A percentile compares a stretch with the other conserved stretches of the same genome.
Evolutionary conservation across 2,888 invertebrate species (phyloP).

Genomic region (Phaedon cochleariae): DNA sequence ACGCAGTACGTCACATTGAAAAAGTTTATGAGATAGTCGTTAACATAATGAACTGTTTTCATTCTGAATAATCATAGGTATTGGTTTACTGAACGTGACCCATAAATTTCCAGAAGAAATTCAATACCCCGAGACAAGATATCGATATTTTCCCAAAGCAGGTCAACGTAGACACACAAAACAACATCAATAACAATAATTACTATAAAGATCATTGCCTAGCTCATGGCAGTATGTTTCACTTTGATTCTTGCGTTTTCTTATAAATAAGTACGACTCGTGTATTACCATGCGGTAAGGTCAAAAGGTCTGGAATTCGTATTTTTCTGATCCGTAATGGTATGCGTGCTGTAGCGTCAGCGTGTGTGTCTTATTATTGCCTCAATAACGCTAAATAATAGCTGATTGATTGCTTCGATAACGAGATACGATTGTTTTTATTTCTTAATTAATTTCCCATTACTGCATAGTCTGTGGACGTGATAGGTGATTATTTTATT

Average conservation of each 20-base stretch:
- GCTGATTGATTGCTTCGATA: slow-evolving; percentile 18
- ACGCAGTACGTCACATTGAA: too few relatives aligned
- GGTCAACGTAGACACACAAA: not conserved
- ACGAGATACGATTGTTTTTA: slow-evolving; percentile 23
- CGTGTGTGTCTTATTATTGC: slow-evolving; percentile 28
- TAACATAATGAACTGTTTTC: not conserved
- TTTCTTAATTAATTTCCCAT: slow-evolving; percentile 23
- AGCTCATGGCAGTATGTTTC: not conserved
- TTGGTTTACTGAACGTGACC: not conserved
- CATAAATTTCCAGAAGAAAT: slow-evolving; percentile 1
- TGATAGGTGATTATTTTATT: slow-evolving; percentile 12
- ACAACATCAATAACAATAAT: slow-evolving; percentile 2
- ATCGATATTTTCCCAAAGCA: not conserved
- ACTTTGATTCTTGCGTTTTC: slow-evolving; percentile 16
- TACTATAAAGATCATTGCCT: not conserved
- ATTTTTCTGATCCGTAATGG: slow-evolving; percentile 14
- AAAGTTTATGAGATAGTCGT: not conserved
- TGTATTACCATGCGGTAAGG: slow-evolving; percentile 10
- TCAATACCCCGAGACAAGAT: not conserved
- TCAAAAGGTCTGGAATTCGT: slow-evolving; percentile 20
- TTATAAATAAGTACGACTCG: slow-evolving; percentile 11
- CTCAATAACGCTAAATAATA: slow-evolving; percentile 19
- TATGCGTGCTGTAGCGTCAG: slow-evolving; percentile 22
- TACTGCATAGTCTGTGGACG: not conserved
- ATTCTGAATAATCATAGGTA: not conserved